Evolutionary conservation across 2,113 vertebrate species (phyloP).

Genomic region (Engystomops pustulosus): DNA sequence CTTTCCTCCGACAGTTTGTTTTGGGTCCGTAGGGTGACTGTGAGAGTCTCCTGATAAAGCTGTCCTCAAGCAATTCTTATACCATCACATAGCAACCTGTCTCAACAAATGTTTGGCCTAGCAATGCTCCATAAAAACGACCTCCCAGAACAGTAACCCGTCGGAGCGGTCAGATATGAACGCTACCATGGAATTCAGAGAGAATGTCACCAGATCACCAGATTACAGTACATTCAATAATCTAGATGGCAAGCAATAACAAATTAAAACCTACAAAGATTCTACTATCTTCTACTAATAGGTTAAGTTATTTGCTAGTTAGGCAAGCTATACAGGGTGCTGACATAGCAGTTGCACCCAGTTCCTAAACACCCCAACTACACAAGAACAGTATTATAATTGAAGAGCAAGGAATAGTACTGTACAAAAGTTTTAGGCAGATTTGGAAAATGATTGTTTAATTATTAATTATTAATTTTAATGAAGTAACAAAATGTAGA

Average conservation of each 20-base stretch:
- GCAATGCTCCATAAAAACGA: slow-evolving; percentile 45
- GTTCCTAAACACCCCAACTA: too few relatives aligned
- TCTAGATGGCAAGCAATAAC: neutral
- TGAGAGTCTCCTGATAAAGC: slow-evolving; percentile 54
- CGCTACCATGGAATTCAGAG: neutral
- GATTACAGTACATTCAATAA: neutral
- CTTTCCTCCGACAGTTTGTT: slow-evolving; percentile 46
- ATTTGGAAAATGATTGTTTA: too few relatives aligned
- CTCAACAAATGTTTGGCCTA: slow-evolving; percentile 31
- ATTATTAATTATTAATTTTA: too few relatives aligned
- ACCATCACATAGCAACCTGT: slow-evolving; percentile 55
- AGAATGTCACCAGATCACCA: neutral
- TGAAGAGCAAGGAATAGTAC: too few relatives aligned
- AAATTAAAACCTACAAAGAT: neutral
- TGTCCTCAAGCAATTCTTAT: slow-evolving; percentile 52
- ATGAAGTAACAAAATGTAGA: too few relatives aligned
- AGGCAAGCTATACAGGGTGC: neutral
- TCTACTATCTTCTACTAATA: neutral
- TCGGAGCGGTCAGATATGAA: neutral
- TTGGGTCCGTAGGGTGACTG: slow-evolving; percentile 28
- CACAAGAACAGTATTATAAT: too few relatives aligned
- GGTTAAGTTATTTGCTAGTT: too few relatives aligned
- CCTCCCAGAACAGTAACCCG: slow-evolving; percentile 18
- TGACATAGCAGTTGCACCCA: neutral
- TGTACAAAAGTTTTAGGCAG: too few relatives aligned